phyloP scores from a whole-genome alignment of 92 coral and sea anemone genomes.

The Diadumene lineata region DNA sequence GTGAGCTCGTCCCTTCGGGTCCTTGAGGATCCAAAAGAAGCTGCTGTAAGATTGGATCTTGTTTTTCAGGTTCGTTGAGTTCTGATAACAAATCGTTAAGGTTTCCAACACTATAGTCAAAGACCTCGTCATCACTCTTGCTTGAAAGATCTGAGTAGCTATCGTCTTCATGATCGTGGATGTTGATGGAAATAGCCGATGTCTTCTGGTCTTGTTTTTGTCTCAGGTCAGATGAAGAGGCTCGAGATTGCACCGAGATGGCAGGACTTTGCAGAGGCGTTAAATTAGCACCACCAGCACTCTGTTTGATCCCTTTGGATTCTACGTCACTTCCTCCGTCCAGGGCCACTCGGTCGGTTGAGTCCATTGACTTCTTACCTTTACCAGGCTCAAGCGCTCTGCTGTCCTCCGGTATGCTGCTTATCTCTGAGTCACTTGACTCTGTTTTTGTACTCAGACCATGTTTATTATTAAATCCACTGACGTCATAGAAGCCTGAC shows the following conservation, averaged over 20 bases:
- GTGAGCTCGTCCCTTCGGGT: slow-evolving; percentile 27
- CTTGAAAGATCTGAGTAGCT: slow-evolving; percentile 24
- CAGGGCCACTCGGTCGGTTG: slow-evolving; percentile 9
- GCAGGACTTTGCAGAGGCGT: slow-evolving; percentile 27
- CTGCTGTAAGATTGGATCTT: slow-evolving; percentile 27
- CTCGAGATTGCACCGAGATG: slow-evolving; percentile 5
- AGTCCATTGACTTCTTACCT: slow-evolving; percentile 29
- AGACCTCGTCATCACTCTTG: slow-evolving; percentile 21
- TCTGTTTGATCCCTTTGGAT: slow-evolving; percentile 32
- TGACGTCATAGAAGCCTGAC: slow-evolving; percentile 27
- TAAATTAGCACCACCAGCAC: slow-evolving; percentile 3
- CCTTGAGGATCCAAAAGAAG: slow-evolving; percentile 16
- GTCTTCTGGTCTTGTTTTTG: neutral
- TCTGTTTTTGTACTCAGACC: slow-evolving; percentile 3
- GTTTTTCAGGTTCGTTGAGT: slow-evolving; percentile 28
- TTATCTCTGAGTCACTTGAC: slow-evolving; percentile 30
- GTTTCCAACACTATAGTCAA: slow-evolving; percentile 36
- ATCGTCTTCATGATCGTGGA: slow-evolving; percentile 8
- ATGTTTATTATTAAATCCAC: slow-evolving; percentile 20
- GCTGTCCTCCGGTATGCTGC: slow-evolving; percentile 26
- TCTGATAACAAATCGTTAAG: slow-evolving; percentile 32
- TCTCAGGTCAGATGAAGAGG: neutral
- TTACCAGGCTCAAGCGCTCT: slow-evolving; percentile 2
- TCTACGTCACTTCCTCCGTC: slow-evolving; percentile 35
- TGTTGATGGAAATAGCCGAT: neutral